These are phyloP conservation scores for Kradibia gibbosae DNA, from an alignment of 1,140 invertebrate genomes.

Conservation along the genomic window DNA sequence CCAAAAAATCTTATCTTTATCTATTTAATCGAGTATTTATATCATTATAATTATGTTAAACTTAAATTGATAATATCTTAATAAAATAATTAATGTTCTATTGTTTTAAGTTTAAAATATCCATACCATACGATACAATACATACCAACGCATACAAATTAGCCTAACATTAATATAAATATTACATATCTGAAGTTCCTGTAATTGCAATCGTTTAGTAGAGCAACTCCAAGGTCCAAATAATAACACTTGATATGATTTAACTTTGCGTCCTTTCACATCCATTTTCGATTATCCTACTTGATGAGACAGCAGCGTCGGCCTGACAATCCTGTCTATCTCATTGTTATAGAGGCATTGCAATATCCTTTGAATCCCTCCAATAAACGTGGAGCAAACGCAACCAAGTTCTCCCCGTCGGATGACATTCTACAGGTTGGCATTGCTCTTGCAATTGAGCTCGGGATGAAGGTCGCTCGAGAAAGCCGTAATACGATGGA, in stretches of 20 bases:
- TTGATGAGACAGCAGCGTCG: background rate
- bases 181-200: background rate
- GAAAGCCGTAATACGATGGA: background rate
- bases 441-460: constrained; percentile 24
- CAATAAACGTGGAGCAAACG: background rate
- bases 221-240: too few species aligned
- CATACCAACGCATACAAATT: background rate
- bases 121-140: too few species aligned
- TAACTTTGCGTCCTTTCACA: background rate
- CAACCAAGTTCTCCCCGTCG: constrained; percentile 32
- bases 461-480: constrained; percentile 18
- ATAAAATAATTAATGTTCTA: too few species aligned
- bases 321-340: background rate
- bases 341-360: constrained; percentile 19
- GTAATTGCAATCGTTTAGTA: background rate
- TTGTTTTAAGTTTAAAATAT: too few species aligned
- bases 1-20: too few species aligned
- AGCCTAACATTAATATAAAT: background rate
- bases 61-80: too few species aligned
- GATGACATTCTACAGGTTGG: constrained; percentile 41
- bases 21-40: too few species aligned
- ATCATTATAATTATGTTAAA: too few species aligned
- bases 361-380: constrained; percentile 35
- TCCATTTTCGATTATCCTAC: constrained; percentile 28
- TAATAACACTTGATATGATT: background rate